Evolutionary conservation across 2,113 vertebrate genomes (phyloP).

Genomic region (Calypte anna): DNA sequence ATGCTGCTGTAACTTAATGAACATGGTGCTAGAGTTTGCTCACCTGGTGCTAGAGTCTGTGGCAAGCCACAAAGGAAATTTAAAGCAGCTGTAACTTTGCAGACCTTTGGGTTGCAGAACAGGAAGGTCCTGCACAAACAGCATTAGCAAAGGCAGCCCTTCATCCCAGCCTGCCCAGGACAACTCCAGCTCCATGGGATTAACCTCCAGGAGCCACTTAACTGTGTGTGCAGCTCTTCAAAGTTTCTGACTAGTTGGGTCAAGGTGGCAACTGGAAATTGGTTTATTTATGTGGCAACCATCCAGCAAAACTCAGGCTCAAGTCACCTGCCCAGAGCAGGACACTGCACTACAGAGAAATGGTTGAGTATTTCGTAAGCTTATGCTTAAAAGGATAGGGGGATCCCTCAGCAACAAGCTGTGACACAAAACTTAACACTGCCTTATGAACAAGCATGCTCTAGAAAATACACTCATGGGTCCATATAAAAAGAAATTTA

Average conservation of each 20-base stretch:
- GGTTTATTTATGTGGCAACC: not conserved
- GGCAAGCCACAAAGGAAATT: not conserved
- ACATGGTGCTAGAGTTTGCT: not conserved
- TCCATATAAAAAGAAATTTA: not conserved
- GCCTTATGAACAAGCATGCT: not conserved
- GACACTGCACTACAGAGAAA: fast-evolving
- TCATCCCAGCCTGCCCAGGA: not conserved
- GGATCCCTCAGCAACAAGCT: not conserved
- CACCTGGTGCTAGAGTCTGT: not conserved
- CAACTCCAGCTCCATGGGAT: not conserved
- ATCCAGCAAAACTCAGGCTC: not conserved
- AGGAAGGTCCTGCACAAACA: not conserved
- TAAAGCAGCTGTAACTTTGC: not conserved
- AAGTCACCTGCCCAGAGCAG: not conserved
- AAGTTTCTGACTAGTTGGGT: not conserved
- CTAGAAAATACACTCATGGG: not conserved
- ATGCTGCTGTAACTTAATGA: not conserved
- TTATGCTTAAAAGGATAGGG: not conserved
- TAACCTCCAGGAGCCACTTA: not conserved
- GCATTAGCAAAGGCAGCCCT: not conserved
- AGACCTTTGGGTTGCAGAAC: not conserved
- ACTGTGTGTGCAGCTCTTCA: not conserved
- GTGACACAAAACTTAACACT: not conserved
- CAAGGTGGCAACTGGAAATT: not conserved
- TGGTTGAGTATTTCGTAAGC: not conserved